phyloP scores from a whole-genome alignment of 2,113 vertebrate species.

The Trematomus loennbergii region DNA sequence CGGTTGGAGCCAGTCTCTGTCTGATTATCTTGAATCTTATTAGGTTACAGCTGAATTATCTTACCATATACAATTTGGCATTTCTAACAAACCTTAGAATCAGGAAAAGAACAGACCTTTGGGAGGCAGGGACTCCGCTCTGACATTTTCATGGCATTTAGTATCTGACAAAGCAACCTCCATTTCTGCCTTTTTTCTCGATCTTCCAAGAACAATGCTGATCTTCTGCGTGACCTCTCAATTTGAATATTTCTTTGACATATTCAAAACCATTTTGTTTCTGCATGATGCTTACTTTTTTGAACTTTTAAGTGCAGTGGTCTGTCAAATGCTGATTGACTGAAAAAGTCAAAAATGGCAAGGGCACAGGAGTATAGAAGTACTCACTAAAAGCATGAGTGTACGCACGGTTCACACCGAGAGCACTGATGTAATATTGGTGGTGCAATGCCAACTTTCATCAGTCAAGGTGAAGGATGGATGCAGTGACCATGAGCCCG shows the following conservation, averaged over 20 bases:
- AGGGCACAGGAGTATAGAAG: constrained; percentile 45
- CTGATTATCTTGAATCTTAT: constrained; percentile 39
- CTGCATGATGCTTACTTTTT: constrained; percentile 36
- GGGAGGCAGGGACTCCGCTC: constrained; percentile 8
- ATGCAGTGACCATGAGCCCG: constrained; percentile 73
- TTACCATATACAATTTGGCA: constrained; percentile 5
- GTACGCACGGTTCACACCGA: constrained; percentile 25
- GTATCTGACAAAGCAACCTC: constrained; percentile 48
- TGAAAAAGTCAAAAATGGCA: constrained; percentile 50
- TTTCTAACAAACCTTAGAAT: constrained; percentile 23
- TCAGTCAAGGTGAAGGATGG: constrained; percentile 71
- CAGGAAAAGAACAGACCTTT: constrained; percentile 32
- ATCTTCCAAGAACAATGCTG: constrained; percentile 57
- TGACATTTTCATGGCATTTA: constrained; percentile 83
- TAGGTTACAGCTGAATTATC: constrained; percentile 17
- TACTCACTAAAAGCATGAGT: constrained; percentile 58
- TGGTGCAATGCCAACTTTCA: constrained; percentile 63
- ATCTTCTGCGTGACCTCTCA: constrained; percentile 52
- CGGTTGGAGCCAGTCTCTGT: constrained; percentile 28
- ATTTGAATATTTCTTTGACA: constrained; percentile 60
- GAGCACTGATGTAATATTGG: constrained; percentile 54
- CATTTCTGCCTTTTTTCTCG: constrained; percentile 37
- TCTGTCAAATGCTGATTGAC: constrained; percentile 66
- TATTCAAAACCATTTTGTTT: constrained; percentile 59
- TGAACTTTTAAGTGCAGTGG: constrained; percentile 53